Base-by-base conservation (phyloP, 2,113 vertebrate species). In the Junco hyemalis region DNA sequence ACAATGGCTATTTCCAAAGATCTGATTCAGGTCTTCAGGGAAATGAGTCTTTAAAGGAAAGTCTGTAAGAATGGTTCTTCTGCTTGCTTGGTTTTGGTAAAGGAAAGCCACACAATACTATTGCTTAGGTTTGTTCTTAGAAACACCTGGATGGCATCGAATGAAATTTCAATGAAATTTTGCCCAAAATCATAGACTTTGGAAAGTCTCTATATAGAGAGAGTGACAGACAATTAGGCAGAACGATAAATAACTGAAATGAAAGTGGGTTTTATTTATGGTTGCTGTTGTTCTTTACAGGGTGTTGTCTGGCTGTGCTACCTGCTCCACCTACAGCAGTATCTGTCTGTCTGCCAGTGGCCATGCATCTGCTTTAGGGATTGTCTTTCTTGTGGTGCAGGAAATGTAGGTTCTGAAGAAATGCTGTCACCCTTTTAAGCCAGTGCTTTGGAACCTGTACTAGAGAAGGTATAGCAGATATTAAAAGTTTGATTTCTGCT, bases 21-120 rank as follows among this genome's bases (percentile, higher is more conserved):
- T 82, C 61, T 57, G 12, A 68, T 69, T 53, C 38, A 42, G 40
- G 15, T 48, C 84, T 76, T 77, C 33, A 23, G 84, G 61, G 77
- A 95, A 68, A 81, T 9, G 29, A 24, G 22, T 54, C 47, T 95
- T 95, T 95, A 78, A 77, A 85, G 74, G 70, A 89, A 95, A 66
- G 23, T 53, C 68, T 87, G 35, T 53, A 64, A 69, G 72, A 91
- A 48, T 5, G 8, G 29, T 81, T 87, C 56, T 84, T 66, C 35
- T 16, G 15, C 47, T 78, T 74, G 38, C n/a, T 79, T 68, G 26
- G 16, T 7, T 91, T 92, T 60, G 91, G 24, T 47, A 79, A 44
- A 6, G 56, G n/a, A 81, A 66, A 79, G 73, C 6, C 15, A 61
- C 28, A 24, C 13, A 19, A 6, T 6, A 8, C 6, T 61, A 86